Evolutionary conservation across 2,797 vertebrate genomes (phyloP), one percentile per base, ranked within the genome.

Genomic region (Pangasius mekongensis): DNA sequence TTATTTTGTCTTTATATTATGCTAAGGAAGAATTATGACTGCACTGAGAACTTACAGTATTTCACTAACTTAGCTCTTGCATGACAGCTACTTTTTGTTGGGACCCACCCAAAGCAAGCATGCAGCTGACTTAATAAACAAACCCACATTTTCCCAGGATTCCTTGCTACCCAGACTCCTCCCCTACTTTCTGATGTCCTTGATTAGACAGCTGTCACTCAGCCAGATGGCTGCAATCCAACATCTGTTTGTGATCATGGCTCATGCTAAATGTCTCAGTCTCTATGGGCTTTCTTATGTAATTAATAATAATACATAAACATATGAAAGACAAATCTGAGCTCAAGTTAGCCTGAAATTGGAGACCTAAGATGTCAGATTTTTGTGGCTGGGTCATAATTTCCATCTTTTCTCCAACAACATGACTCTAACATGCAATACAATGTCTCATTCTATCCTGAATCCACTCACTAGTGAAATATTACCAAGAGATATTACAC

Each of bases 181-280:
- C 73, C 67, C 24, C 36, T 67, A 58, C 56, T 77, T 71, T 80
- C 74, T 88, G 85, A 49, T 77, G 74, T 66, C 77, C 33, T 84
- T 87, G 84, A 89, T 84, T 56, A 88, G 54, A 87, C 87, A 91
- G 86, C 86, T 89, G 91, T 92, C 88, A 69, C 36, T 89, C 88
- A 88, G 89, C 91, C 91, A 92, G 54, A 52, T 27, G 86, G 66
- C 71, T 58, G 58, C 30, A 82, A 86, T 86, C 91, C 92, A 91
- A 92, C 87, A 91, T 92, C 90, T 91, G 85, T 73, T 91, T 86
- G 91, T 85, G 49, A 91, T 92, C 81, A 71, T 36, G 30, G 74
- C 52, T 69, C 27, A 27, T 86, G 11, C 73, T 54, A 78, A 81
- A 67, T 33, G 64, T 56, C 47, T 84, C 30, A 67, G 22, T 62